These are phyloP conservation scores for Gymnorhina tibicen DNA, from an alignment of 2,113 vertebrate genomes.

Conservation along the genomic window DNA sequence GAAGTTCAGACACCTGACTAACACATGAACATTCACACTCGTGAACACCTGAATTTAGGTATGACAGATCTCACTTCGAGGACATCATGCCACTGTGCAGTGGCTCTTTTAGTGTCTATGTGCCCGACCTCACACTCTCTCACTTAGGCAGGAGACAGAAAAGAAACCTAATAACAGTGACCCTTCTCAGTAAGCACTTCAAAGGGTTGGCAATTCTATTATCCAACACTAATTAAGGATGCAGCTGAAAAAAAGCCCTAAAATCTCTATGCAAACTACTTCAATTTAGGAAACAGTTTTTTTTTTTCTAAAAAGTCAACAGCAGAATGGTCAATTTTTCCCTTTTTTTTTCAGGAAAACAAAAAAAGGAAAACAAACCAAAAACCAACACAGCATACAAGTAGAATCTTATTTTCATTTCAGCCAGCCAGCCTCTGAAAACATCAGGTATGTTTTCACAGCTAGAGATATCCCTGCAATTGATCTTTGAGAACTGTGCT, in stretches of 20 bases:
- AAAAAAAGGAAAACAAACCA: neutral
- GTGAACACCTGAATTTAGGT: neutral
- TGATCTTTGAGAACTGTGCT: constrained; percentile 5
- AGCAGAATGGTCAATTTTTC: neutral
- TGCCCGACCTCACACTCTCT: neutral
- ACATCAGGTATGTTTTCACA: constrained; percentile 25
- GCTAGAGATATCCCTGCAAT: constrained; percentile 21
- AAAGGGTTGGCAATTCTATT: neutral
- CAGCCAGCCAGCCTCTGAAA: neutral
- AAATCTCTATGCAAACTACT: neutral
- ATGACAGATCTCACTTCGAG: neutral
- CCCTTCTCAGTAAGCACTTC: neutral
- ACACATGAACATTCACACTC: neutral
- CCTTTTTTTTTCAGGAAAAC: neutral
- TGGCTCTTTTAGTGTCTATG: neutral
- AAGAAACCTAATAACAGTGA: neutral
- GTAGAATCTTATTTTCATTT: neutral
- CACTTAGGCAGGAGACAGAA: neutral
- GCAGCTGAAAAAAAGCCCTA: neutral
- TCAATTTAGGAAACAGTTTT: neutral
- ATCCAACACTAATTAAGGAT: neutral
- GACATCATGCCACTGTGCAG: neutral
- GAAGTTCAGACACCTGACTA: neutral
- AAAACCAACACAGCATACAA: neutral
- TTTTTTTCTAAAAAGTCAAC: neutral